Conservation (phyloP, 1,140 invertebrate species). For the Hestina assimilis region DNA sequence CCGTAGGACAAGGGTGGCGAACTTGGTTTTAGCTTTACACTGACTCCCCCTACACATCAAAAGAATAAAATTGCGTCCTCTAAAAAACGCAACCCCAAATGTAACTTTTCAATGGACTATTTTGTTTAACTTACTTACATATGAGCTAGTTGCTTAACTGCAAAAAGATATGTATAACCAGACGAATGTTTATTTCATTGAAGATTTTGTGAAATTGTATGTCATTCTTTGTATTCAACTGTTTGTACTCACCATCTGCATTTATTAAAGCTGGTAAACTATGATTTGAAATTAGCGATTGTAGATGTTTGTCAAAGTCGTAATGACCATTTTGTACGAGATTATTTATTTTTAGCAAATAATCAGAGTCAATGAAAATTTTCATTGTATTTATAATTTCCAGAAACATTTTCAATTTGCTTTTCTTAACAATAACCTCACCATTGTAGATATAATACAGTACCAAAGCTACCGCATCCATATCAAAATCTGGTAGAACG, state of each 20-base stretch:
- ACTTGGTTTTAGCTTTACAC: too few relatives aligned
- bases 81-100: too few relatives aligned
- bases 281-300: too few relatives aligned
- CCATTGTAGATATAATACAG: conserved; percentile 68
- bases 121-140: too few relatives aligned
- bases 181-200: not conserved
- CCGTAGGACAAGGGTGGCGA: too few relatives aligned
- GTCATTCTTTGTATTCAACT: not conserved
- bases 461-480: conserved; percentile 53
- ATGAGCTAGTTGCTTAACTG: too few relatives aligned
- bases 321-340: not conserved
- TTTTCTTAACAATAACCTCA: conserved; percentile 51
- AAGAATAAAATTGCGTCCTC: too few relatives aligned
- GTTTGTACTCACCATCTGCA: not conserved
- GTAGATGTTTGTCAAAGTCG: not conserved
- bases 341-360: conserved; percentile 26
- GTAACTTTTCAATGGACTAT: too few relatives aligned
- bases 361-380: conserved; percentile 55
- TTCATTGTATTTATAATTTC: conserved; percentile 56
- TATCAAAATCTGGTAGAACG: conserved; percentile 61
- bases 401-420: conserved; percentile 54
- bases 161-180: too few relatives aligned
- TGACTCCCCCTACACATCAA: too few relatives aligned
- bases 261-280: too few relatives aligned
- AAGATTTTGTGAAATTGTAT: not conserved